phyloP scores from a whole-genome alignment of 2,113 vertebrate genomes.

The Forbesichthys papilliferus region DNA sequence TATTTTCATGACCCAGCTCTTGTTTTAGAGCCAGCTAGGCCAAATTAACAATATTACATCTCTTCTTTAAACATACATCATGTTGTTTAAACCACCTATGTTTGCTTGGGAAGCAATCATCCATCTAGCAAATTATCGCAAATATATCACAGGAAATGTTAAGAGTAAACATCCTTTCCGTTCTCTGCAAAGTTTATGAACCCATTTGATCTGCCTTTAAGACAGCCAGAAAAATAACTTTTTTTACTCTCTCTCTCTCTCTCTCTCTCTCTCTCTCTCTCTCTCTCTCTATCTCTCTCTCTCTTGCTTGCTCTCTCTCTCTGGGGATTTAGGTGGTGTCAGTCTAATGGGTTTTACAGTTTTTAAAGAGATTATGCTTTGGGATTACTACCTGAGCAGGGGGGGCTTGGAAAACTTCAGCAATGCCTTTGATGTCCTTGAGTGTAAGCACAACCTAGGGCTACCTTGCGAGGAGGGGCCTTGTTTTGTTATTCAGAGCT shows the following conservation, averaged over 20 bases:
- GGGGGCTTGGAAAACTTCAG: conserved; percentile 73
- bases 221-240: conserved; percentile 37
- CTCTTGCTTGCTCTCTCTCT: conserved; percentile 21
- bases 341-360: conserved; percentile 79
- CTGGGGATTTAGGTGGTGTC: conserved; percentile 73
- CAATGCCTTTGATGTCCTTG: conserved; percentile 78
- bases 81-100: conserved; percentile 63
- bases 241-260: conserved; percentile 7
- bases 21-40: conserved; percentile 59
- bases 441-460: conserved; percentile 77
- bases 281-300: conserved; percentile 20
- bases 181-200: conserved; percentile 33
- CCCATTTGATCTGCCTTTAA: conserved; percentile 39
- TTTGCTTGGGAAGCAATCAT: conserved; percentile 55
- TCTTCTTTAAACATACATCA: conserved; percentile 65
- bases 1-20: conserved; percentile 60
- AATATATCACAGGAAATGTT: conserved; percentile 62
- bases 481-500: conserved; percentile 78
- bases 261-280: not conserved
- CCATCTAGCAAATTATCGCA: conserved; percentile 52
- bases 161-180: conserved; percentile 55
- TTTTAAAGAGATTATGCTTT: conserved; percentile 78
- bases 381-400: conserved; percentile 80
- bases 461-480: conserved; percentile 68
- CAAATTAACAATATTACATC: conserved; percentile 60